Conservation (phyloP, 2,888 invertebrate species). For the Dusona sp. region DNA sequence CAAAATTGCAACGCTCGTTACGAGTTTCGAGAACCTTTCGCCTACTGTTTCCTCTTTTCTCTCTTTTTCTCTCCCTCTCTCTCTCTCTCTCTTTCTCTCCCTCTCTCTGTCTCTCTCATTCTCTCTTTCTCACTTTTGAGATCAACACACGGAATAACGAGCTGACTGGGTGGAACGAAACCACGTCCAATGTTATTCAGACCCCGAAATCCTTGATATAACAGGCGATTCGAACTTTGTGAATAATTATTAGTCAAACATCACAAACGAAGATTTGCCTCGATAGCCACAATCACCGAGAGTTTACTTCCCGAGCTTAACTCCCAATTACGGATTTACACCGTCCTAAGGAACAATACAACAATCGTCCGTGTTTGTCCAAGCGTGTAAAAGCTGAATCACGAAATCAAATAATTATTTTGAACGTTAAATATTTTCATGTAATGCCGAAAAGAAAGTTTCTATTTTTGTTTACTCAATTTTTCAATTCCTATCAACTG, state of each 20-base stretch:
- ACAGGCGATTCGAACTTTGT: constrained; percentile 37
- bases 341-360: neutral
- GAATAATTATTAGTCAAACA: constrained; percentile 59
- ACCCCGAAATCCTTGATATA: neutral
- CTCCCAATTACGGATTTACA: constrained; percentile 19
- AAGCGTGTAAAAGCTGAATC: neutral
- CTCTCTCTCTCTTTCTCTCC: neutral
- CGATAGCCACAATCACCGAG: neutral
- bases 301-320: neutral
- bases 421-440: neutral
- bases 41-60: neutral
- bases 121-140: neutral
- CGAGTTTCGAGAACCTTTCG: constrained; percentile 29
- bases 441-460: neutral
- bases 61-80: neutral
- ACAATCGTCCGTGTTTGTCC: neutral
- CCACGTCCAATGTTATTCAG: constrained; percentile 6
- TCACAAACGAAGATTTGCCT: constrained; percentile 33
- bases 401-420: neutral
- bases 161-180: constrained; percentile 53
- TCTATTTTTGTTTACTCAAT: neutral
- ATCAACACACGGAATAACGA: constrained; percentile 57
- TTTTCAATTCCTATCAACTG: neutral
- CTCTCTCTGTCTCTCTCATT: neutral
- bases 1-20: constrained; percentile 33